Evolutionary conservation across 2,797 vertebrate genomes (phyloP).

Genomic region (Eulemur albifrons): DNA sequence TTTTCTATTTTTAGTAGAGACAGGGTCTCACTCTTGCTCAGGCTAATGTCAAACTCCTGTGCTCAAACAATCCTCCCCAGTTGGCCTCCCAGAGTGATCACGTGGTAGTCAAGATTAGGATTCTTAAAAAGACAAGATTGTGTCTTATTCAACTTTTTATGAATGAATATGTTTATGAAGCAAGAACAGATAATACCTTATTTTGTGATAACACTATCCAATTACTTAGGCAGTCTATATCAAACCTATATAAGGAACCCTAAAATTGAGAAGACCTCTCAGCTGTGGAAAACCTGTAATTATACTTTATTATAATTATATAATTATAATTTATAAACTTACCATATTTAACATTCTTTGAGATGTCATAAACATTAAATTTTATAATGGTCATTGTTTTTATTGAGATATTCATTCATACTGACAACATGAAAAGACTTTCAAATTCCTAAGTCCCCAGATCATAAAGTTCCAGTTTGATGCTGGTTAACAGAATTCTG

Average conservation of each 20-base stretch:
- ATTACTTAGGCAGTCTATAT: neutral
- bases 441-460: neutral
- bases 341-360: constrained; percentile 18
- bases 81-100: too few species aligned
- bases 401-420: neutral
- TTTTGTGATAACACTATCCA: neutral
- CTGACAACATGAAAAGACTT: neutral
- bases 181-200: neutral
- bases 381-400: neutral
- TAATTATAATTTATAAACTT: constrained; percentile 21
- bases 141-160: neutral
- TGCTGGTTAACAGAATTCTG: constrained; percentile 24
- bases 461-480: constrained; percentile 4
- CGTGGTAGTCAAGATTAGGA: neutral
- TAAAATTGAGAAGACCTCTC: neutral
- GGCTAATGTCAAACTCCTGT: too few species aligned
- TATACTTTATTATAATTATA: neutral
- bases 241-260: neutral
- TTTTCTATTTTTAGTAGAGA: too few species aligned
- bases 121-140: neutral
- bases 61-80: too few species aligned
- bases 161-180: neutral
- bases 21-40: too few species aligned
- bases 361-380: neutral
- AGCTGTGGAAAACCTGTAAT: constrained; percentile 2